Base-by-base conservation (phyloP, 2,888 invertebrate genomes). In the Crocallis elinguaria region DNA sequence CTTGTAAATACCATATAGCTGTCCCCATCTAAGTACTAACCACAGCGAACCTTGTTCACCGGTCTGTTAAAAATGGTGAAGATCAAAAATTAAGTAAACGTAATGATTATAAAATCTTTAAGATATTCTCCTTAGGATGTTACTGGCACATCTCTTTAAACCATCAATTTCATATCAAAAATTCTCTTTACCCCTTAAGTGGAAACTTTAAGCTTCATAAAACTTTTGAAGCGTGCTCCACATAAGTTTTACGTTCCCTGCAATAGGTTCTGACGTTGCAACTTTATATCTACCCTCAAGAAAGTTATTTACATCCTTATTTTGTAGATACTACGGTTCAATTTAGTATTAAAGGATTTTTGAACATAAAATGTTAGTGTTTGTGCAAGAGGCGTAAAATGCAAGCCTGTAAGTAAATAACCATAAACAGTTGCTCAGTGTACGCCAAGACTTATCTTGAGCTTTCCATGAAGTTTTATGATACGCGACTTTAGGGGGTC, bases 211-310 rank as follows among this genome's bases (percentile, higher is more conserved):
- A 86, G 83, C 80, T 69, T 75, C 78, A 86, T 87, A 86, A 88
- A 90, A 89, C 84, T 89, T 86, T 81, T 87, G 75, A 77, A 88
- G 83, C 83, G 77, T 84, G 82, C 86, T 86, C 80, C 85, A 88
- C 87, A 86, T 87, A 89, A 90, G 84, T 88, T 87, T 82, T 73
- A 82, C 82, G 82, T 82, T 82, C 53, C 14, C 50, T 56, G 46
- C 81, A 82, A 84, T 85, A 82, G 77, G 48, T 48, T 29, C 48
- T 72, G 73, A 73, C 71, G 32, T 69, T 65, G 44, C 43, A 46
- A 52, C 48, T 56, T 60, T 56, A 52, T 48, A 35, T 45, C 11
- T 6, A 19, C 2, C 4, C n/a, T 37, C 8, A 0, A 9, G 1
- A 19, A 38, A 21, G 9, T 36, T 21, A 36, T 32, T 38, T 9